Evolutionary conservation across 2,888 invertebrate genomes (phyloP).

Genomic region (Linnaemya vulpina): DNA sequence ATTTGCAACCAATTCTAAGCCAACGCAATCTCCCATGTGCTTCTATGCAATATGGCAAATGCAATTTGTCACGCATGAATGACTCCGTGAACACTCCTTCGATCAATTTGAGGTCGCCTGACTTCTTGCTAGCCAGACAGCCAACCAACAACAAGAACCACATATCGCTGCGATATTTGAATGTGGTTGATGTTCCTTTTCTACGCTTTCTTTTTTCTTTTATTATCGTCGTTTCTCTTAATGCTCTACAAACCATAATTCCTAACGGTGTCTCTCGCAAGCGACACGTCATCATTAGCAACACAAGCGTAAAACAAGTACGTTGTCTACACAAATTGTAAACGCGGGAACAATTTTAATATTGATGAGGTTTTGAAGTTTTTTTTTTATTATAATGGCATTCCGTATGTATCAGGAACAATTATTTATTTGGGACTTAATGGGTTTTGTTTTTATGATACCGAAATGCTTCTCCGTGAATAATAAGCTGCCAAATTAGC

Average conservation of each 20-base stretch:
- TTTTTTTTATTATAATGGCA: too few relatives aligned
- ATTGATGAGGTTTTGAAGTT: too few relatives aligned
- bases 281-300: constrained; percentile 47
- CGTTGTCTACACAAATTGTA: too few relatives aligned
- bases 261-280: constrained; percentile 64
- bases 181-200: constrained; percentile 17
- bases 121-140: constrained; percentile 50
- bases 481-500: too few relatives aligned
- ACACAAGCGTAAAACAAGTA: too few relatives aligned
- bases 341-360: too few relatives aligned
- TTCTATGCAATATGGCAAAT: constrained; percentile 61
- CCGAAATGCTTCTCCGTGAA: too few relatives aligned
- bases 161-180: constrained; percentile 33
- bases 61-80: constrained; percentile 70
- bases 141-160: constrained; percentile 16
- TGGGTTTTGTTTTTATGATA: too few relatives aligned
- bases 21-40: constrained; percentile 50
- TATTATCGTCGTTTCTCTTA: not conserved
- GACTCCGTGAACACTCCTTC: constrained; percentile 64
- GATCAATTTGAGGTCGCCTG: constrained; percentile 65
- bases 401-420: too few relatives aligned
- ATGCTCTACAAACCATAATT: constrained; percentile 55
- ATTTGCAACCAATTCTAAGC: constrained; percentile 13
- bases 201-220: not conserved
- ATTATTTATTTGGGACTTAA: too few relatives aligned